Base-by-base conservation (phyloP, 2,888 invertebrate genomes). In the Calephelis perditalis region DNA sequence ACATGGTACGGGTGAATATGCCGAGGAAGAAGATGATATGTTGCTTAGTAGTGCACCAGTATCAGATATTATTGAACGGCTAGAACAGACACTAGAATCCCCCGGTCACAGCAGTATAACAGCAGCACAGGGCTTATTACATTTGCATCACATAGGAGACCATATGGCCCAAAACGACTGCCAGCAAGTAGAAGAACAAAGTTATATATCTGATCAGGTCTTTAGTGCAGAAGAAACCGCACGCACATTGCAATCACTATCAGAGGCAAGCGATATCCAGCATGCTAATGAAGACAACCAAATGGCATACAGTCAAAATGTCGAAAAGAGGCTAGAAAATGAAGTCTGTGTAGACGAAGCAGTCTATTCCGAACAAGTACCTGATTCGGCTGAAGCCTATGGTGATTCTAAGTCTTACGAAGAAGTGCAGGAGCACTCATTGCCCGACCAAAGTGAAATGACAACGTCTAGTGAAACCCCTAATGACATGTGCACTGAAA, bases 41-140 rank as follows among this genome's bases (percentile, higher is more conserved):
- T 70, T 92, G 60, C 73, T 91, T 63, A 78, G 79, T 57, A 81
- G 78, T 8, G 91, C 91, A 63, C 91, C 91, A 1, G 91, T 91
- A 7, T 83, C 87, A 4, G 94, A 94, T 71, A 93, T 94, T 64
- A 91, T 94, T 62, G 92, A 92, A 61, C 84, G 94, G 52, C 83
- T 94, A 46, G 92, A 93, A 70, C 93, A 93, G 69, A 92, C 94
- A 43, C 84, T 94, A 44, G 90, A 81, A 70, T 87, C 84, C 37
- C 86, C 88, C n/a, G 82, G 84, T 36, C 79, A 82, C 11, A 86
- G 83, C 69, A 86, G 86, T 68, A 84, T 87, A 64, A 82, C 84
- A 7, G 88, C 88, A 2, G 85, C 89, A 7, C 87, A 89, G 61
- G 88, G 89, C 1, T 74, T 89, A 40, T 71, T 89, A 15, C 86